Evolutionary conservation across 2,113 vertebrate genomes (phyloP).

Genomic region (Gasterosteus aculeatus): DNA sequence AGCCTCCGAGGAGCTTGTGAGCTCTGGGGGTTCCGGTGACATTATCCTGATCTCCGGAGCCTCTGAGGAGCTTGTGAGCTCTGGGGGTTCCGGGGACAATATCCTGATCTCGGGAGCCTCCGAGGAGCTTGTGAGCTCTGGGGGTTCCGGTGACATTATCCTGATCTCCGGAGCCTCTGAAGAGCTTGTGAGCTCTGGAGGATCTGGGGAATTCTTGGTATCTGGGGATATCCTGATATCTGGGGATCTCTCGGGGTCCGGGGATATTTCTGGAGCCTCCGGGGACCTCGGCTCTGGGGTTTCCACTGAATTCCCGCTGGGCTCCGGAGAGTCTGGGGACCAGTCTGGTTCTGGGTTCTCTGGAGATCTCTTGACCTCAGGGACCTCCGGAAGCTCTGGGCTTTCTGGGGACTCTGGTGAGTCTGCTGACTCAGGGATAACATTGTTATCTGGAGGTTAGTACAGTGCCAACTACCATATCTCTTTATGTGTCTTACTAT

Average conservation of each 20-base stretch:
- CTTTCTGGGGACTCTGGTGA: conserved; percentile 66
- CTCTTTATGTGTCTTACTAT: conserved; percentile 3
- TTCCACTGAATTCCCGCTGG: conserved; percentile 47
- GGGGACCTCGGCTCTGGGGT: conserved; percentile 51
- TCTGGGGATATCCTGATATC: conserved; percentile 51
- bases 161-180: background rate
- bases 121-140: conserved; percentile 10
- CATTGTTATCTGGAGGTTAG: conserved; percentile 79
- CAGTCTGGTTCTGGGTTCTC: conserved; percentile 67
- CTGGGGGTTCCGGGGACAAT: too few species aligned
- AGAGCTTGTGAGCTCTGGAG: conserved; percentile 21
- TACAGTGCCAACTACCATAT: conserved; percentile 47
- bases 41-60: too few species aligned
- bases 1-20: too few species aligned
- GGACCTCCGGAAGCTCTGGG: conserved; percentile 67
- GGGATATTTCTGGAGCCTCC: conserved; percentile 53
- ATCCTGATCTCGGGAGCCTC: too few species aligned
- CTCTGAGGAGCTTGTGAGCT: too few species aligned
- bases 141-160: conserved; percentile 42
- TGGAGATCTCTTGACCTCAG: conserved; percentile 63
- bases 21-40: too few species aligned
- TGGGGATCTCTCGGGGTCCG: conserved; percentile 56
- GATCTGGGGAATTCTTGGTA: conserved; percentile 50
- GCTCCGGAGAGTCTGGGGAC: conserved; percentile 70
- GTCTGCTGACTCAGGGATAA: conserved; percentile 66